phyloP scores from a whole-genome alignment of 1,140 invertebrate genomes.

The Stegodyphus mimosarum region DNA sequence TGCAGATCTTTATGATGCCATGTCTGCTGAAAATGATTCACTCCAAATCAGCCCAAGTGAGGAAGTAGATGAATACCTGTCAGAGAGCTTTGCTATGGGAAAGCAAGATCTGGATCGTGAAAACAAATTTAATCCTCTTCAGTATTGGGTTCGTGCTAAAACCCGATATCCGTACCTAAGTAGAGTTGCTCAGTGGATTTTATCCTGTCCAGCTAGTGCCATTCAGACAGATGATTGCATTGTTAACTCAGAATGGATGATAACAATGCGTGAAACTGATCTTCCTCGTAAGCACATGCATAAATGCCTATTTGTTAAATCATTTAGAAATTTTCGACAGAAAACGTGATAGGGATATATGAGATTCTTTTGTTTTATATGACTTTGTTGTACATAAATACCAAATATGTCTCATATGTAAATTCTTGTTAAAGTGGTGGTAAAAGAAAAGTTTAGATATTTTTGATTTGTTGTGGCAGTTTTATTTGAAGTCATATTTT shows the following conservation, averaged over 20 bases:
- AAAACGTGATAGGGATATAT: background rate
- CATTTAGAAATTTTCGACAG: constrained; percentile 33
- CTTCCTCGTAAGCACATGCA: constrained; percentile 38
- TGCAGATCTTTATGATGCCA: constrained; percentile 24
- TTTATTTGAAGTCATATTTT: too few relatives aligned
- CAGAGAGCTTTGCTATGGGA: constrained; percentile 44
- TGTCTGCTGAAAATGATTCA: constrained; percentile 23
- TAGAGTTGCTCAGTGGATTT: constrained; percentile 48
- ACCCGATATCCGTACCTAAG: constrained; percentile 36
- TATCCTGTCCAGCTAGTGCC: constrained; percentile 52
- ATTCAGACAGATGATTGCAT: constrained; percentile 43
- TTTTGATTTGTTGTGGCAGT: too few relatives aligned
- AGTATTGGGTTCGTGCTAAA: constrained; percentile 50
- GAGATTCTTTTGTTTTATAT: too few relatives aligned
- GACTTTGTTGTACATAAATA: too few relatives aligned
- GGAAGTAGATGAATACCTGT: constrained; percentile 50
- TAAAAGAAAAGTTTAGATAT: too few relatives aligned
- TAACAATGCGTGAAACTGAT: constrained; percentile 33
- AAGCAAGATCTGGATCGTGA: constrained; percentile 39
- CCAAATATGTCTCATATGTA: too few relatives aligned
- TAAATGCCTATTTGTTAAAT: constrained; percentile 43
- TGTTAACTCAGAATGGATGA: constrained; percentile 44
- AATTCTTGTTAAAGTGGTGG: too few relatives aligned
- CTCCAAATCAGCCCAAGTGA: constrained; percentile 1
- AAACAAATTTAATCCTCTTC: constrained; percentile 53